Base-by-base conservation (phyloP, 2,113 vertebrate genomes). In the Cygnus buccinator region DNA sequence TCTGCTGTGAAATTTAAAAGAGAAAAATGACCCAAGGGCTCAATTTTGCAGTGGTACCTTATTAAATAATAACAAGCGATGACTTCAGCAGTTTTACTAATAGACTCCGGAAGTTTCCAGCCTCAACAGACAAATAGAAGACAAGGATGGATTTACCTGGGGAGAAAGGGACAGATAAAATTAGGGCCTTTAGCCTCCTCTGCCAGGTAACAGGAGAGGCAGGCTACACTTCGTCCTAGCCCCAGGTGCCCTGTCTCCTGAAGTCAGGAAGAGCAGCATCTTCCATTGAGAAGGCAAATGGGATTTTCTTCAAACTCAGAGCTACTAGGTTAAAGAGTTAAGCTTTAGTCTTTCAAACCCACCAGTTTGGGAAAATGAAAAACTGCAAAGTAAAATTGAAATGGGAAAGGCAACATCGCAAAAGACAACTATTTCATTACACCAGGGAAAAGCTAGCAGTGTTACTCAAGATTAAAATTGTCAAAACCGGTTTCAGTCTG, bases 31-130 rank as follows among this genome's bases (percentile, higher is more conserved):
- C 44, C 31, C 37, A 37, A 78, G 37, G 46, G 65, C 17, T 87
- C 31, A 44, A 31, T 93, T 93, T 74, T 84, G 46, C 66, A 25
- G 52, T 9, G n/a, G 8, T 39, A 33, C 11, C n/a, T 82, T 44
- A 20, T 81, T 81, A 70, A 72, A 23, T 87, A 93, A 87, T 21
- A 91, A 44, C n/a, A 85, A 76, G 90, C 50, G 52, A 81, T 50
- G 52, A 89, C 43, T 87, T 70, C 66, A 94, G n/a, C 57, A 75
- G 70, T 81, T 84, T 94, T 67, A 37, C 52, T 91, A 71, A 78
- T 62, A 78, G 84, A 78, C n/a, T 59, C 39, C 46, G 77, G 68
- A 14, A 61, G 68, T 33, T 29, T 84, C 37, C 33, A 74, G 35
- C 4, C 73, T 77, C 63, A 61, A 77, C 89, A 80, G 63, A 17